Evolutionary conservation across 2,888 invertebrate genomes (phyloP), one percentile per base, ranked within the genome.

Genomic region (Aphidius colemani): DNA sequence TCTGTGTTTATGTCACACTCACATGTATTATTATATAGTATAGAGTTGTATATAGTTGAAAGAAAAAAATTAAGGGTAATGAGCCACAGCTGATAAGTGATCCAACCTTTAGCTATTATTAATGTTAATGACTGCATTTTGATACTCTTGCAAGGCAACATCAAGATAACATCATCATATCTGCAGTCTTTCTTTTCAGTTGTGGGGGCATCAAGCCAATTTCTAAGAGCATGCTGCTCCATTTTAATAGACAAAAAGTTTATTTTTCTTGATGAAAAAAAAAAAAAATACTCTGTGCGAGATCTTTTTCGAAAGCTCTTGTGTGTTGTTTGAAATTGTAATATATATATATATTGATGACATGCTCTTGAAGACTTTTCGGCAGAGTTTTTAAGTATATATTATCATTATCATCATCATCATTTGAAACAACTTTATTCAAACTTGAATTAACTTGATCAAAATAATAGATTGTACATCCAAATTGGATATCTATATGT

Each of bases 81-180:
- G 7, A 53, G 7, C 39, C 53, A 53, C 1, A 39, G 13, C 10
- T 30, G 46, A 30, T 7, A 46, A 57, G 45, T 39, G 53, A 46
- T 13, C 30, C 9, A 53, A 30, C 50, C 18, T 10, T 50, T n/a
- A n/a, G n/a, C n/a, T n/a, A n/a, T n/a, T n/a, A 62, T 62, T 62
- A 62, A 62, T 49, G 49, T 49, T 10, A 56, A 62, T 56, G 48
- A 50, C 56, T 30, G 11, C 5, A 39, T 30, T 50, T 44, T 49
- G 18, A 50, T 51, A 39, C 49, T 43, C 11, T 30, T 30, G 50
- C 11, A 18, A 30, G 11, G 6, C 5, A 30, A 30, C 30, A 30
- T 5, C 3, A 30, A 4, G 1, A 30, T 30, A 30, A 5, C 30
- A 30, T 4, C 30, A 30, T 30, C 40, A 8, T 55, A 7, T 44